Evolutionary conservation across 2,113 vertebrate genomes (phyloP).

Genomic region (Brachypodius melanocephalos): DNA sequence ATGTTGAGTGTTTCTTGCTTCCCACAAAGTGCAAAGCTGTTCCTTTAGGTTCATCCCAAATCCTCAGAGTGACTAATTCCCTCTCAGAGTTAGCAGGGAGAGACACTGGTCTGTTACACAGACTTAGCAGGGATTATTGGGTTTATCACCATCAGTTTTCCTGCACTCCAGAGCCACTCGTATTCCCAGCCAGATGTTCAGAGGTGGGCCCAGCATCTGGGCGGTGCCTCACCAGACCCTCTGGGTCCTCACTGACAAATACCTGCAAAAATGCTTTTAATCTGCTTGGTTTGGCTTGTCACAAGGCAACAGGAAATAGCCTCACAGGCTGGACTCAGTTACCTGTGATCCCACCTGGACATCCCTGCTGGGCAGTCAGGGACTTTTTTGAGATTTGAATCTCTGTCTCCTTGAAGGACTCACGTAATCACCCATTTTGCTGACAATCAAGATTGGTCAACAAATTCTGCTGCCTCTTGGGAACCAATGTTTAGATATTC

Average conservation of each 20-base stretch:
- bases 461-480: background rate
- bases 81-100: background rate
- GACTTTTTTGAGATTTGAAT: background rate
- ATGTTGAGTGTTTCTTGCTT: slow-evolving; percentile 1
- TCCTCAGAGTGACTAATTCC: background rate
- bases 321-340: background rate
- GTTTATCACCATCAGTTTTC: slow-evolving; percentile 11
- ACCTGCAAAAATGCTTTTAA: background rate
- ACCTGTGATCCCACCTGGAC: background rate
- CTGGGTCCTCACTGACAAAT: background rate
- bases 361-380: background rate
- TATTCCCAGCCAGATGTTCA: slow-evolving; percentile 25
- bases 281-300: background rate
- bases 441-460: background rate
- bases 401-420: background rate
- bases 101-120: background rate
- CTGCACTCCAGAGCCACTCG: background rate
- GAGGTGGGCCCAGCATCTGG: background rate
- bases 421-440: background rate
- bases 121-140: slow-evolving; percentile 5
- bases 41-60: slow-evolving; percentile 17
- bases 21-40: background rate
- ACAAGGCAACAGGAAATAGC: background rate
- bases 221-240: background rate
- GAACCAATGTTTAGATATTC: background rate